Base-by-base conservation (phyloP, 2,797 vertebrate species). In the Anolis apletophallus region DNA sequence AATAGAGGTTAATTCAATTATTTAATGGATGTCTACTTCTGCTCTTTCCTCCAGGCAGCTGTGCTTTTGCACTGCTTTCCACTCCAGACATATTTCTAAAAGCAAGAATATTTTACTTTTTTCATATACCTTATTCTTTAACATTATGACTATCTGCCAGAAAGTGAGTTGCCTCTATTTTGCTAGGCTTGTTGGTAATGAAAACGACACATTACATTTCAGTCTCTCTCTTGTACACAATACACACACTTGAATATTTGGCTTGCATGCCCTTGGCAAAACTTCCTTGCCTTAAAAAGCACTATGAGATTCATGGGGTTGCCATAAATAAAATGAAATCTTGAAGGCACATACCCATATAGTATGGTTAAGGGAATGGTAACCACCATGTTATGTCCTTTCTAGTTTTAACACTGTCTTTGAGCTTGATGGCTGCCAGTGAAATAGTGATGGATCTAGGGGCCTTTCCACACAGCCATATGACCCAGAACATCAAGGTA, bases 1-100 rank as follows among this genome's bases (percentile, higher is more conserved):
- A 92, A 89, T 9, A 89, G 88, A 94, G 88, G 88, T 91, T 93
- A 95, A 93, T 93, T 55, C 81, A 93, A 84, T 94, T 93, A 93
- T 89, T 93, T 93, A 92, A 90, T 87, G 71, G 85, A 83, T 92
- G 71, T 81, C 79, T 88, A 88, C 74, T 91, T 89, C 87, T 80
- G 59, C 79, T 26, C 91, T 75, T 93, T 89, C 89, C 91, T 93
- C 89, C 86, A 86, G 91, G 90, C 91, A 89, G 21, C 74, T 87
- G 36, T 91, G 85, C 80, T 93, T 92, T 91, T 90, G 74, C 88
- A 91, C 52, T 84, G 1, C 14, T 87, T 90, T 84, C 34, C 26
- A 81, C 34, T 89, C 50, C 32, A 90, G 78, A 88, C 8, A 16
- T 74, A 57, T 90, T 76, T 88, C 40, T 85, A 46, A 89, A 74